Evolutionary conservation across 2,797 vertebrate species (phyloP), one percentile per base, ranked within the genome.

Genomic region (Pangasius sanitwongsei): DNA sequence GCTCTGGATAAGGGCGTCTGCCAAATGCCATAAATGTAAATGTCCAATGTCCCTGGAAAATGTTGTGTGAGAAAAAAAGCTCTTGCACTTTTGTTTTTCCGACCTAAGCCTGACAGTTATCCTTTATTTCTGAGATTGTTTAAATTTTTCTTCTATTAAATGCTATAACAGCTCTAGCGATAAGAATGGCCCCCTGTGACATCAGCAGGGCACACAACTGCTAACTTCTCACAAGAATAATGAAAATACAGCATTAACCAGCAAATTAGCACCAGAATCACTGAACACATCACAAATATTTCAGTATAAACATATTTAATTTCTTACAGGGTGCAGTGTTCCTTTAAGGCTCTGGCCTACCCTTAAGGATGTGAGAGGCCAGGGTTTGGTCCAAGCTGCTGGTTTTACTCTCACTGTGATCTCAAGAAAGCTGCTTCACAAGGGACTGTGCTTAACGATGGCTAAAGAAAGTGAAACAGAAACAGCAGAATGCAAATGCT

Each of bases 391-490:
- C 41, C 41, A 75, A 48, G 41, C 72, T 44, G 41, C 72, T 77
- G 44, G 25, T 50, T 50, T 77, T 15, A n/a, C 23, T 50, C 12
- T 77, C 15, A 55, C 16, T 16, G 44, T 15, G 25, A 28, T 13
- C 1, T 48, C 25, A 50, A 28, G 74, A 77, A 53, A 50, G 28
- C 44, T 28, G 72, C 23, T 48, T 75, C 72, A 75, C 72, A 13
- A 13, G 4, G 3, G 11, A 48, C 23, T 75, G 15, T 16, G 50
- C 28, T 55, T 80, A 34, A 59, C 25, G 12, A 37, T 81, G 53
- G 53, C 31, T 81, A 37, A 11, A 37, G 53, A 59, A 81, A 81
- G 55, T 59, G 78, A 81, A 81, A 81, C 53, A 81, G 78, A 59
- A 59, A 81, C n/a, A n/a, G 16, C 13, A 34, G 28, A 34, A 81